These are phyloP conservation scores for Folsomia manolachei DNA, from an alignment of 2,888 invertebrate species.

Conservation along the genomic window DNA sequence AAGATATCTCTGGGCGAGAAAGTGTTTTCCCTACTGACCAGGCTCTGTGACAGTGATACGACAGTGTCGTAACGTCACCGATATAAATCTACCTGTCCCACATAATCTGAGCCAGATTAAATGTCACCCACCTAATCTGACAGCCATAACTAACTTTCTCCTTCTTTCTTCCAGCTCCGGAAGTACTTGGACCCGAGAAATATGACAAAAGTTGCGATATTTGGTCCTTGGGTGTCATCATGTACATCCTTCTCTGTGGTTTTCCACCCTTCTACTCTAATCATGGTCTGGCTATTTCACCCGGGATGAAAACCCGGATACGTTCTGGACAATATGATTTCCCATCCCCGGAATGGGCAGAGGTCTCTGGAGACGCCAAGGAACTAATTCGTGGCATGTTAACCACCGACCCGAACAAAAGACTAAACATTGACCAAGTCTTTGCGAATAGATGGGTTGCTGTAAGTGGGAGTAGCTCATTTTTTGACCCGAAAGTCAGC, in stretches of 20 bases:
- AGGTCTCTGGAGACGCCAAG: slow-evolving; percentile 91
- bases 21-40: too few species aligned
- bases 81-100: too few species aligned
- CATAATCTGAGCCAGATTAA: too few species aligned
- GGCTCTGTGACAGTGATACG: too few species aligned
- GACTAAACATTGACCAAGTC: slow-evolving; percentile 86
- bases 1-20: too few species aligned
- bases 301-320: slow-evolving; percentile 97
- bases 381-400: slow-evolving; percentile 92
- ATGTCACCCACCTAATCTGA: background rate
- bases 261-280: slow-evolving; percentile 99
- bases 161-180: slow-evolving; percentile 59
- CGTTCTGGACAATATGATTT: slow-evolving; percentile 96
- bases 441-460: slow-evolving; percentile 84
- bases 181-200: slow-evolving; percentile 93
- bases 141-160: background rate
- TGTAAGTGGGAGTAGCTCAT: slow-evolving; percentile 62
- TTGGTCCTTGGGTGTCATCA: slow-evolving; percentile 98
- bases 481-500: background rate
- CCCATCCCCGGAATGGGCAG: slow-evolving; percentile 91
- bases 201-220: slow-evolving; percentile 99
- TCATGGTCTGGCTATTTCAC: slow-evolving; percentile 94
- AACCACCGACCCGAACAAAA: slow-evolving; percentile 85
- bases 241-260: slow-evolving; percentile 97
- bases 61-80: too few species aligned